These are phyloP conservation scores for Tinea semifulvella DNA, from an alignment of 2,888 invertebrate genomes.

Conservation along the genomic window DNA sequence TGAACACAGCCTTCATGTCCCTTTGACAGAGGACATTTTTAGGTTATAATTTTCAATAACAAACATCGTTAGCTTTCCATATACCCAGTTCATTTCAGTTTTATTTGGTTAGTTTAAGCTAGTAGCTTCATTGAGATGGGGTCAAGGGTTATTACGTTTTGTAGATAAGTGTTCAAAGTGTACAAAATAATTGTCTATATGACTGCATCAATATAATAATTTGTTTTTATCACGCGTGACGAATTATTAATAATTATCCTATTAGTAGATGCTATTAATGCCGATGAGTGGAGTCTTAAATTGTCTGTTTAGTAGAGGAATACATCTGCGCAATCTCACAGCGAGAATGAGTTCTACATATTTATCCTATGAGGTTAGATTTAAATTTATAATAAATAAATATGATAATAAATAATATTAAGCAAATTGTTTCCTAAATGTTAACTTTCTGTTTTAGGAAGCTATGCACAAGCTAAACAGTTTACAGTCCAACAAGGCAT, in stretches of 20 bases:
- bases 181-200: not conserved
- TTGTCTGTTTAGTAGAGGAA: not conserved
- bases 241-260: not conserved
- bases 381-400: constrained; percentile 1
- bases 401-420: not conserved
- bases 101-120: constrained; percentile 19
- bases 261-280: not conserved
- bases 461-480: constrained; percentile 74
- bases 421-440: not conserved
- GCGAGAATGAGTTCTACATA: constrained; percentile 42
- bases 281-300: not conserved
- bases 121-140: constrained; percentile 24
- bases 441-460: constrained; percentile 56
- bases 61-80: not conserved
- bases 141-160: constrained; percentile 41
- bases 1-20: not conserved
- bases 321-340: not conserved
- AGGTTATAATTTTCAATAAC: constrained; percentile 12
- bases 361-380: constrained; percentile 42
- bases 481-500: constrained; percentile 76
- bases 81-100: constrained; percentile 25
- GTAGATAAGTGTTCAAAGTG: constrained; percentile 28
- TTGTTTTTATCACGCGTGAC: not conserved
- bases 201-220: not conserved
- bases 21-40: not conserved